Base-by-base conservation (phyloP, 1,140 invertebrate genomes). In the Liolophura sinensis region DNA sequence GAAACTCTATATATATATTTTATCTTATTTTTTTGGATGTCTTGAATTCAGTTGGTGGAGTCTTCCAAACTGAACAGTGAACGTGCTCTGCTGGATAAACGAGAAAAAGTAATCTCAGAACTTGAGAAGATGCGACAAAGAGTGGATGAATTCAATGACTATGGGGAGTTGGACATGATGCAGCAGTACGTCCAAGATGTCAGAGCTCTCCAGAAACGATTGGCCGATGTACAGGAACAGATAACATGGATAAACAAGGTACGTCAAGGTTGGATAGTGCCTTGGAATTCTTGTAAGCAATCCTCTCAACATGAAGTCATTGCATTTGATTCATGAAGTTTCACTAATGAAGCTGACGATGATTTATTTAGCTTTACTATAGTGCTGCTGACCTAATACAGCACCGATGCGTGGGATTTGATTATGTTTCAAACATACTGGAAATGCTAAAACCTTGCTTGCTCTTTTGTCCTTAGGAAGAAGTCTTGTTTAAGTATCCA, bases 401-500 rank as follows among this genome's bases (percentile, higher is more conserved):
- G 16, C n/a, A 16, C n/a, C n/a, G 50, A 16, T 51, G n/a, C 50
- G 50, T 16, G 16, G n/a, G 16, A n/a, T n/a, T n/a, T 16, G 16
- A 16, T n/a, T n/a, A n/a, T n/a, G n/a, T n/a, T n/a, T n/a, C n/a
- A n/a, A n/a, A n/a, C n/a, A n/a, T 15, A n/a, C n/a, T 50, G 7
- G 18, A 20, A 54, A 54, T 22, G 40, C 55, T 67, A 12, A 50
- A 50, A 14, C 12, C 51, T 20, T 54, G 27, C 50, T 62, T 52
- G 11, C 16, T n/a, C 61, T 67, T 64, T 22, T 40, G 31, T 40
- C 31, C 31, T 5, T 64, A 91, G 74, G 94, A 96, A 87, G 94
- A 97, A 87, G 85, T 84, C 14, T 87, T 94, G 3, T 94, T 95
- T 74, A 93, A 94, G 78, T 91, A 93, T 77, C 90, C 91, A 1